These are phyloP conservation scores for Tiliqua scincoides DNA, from an alignment of 2,113 vertebrate genomes.

Conservation along the genomic window DNA sequence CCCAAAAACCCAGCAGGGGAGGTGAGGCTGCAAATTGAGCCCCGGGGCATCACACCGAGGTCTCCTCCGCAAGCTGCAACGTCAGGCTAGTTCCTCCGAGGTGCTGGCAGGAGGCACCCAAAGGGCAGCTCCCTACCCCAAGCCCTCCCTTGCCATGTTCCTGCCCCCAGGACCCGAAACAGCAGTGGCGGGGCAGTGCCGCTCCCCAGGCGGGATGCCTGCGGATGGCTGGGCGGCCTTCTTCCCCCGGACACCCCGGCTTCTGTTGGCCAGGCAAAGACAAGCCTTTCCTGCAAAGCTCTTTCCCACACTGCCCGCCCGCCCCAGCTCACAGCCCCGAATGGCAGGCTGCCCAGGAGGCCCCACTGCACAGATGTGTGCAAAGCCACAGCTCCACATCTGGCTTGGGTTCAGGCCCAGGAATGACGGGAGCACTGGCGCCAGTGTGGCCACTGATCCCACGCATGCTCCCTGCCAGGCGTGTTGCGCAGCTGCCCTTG, in stretches of 20 bases:
- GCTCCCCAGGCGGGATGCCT: neutral
- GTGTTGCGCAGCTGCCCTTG: constrained; percentile 54
- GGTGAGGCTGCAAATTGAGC: no score
- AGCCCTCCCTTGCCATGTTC: neutral
- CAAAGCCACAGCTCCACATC: constrained; percentile 20
- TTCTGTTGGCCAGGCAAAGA: neutral
- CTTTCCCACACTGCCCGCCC: neutral
- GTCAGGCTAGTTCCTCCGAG: neutral
- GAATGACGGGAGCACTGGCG: constrained; percentile 68
- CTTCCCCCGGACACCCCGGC: neutral
- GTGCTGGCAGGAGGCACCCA: neutral
- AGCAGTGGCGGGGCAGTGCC: neutral
- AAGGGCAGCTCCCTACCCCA: neutral
- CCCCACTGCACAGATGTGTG: neutral
- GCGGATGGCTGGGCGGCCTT: neutral
- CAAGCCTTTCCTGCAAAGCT: neutral
- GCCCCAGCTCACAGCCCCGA: neutral
- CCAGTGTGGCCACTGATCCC: constrained; percentile 72
- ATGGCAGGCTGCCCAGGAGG: constrained; percentile 19
- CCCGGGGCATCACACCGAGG: no score
- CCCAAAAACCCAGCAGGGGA: no score
- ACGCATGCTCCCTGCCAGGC: constrained; percentile 53
- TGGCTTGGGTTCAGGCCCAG: constrained; percentile 35
- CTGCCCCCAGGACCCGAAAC: neutral
- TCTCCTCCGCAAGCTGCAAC: no score